phyloP scores from a whole-genome alignment of 2,113 vertebrate species.

The Pangasianodon hypophthalmus region DNA sequence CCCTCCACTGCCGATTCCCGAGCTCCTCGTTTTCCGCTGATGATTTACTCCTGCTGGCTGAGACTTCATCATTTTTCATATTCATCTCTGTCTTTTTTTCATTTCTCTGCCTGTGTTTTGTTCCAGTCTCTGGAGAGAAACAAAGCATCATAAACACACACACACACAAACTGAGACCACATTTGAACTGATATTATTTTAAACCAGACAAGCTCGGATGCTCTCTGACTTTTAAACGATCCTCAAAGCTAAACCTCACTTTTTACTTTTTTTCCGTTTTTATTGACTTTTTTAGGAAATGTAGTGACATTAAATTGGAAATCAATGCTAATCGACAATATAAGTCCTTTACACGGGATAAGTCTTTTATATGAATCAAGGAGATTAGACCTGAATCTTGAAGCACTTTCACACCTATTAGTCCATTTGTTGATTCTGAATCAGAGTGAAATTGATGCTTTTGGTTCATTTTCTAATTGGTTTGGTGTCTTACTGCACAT shows the following conservation, averaged over 20 bases:
- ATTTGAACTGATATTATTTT: not conserved
- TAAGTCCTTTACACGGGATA: not conserved
- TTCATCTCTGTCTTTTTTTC: not conserved
- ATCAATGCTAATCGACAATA: not conserved
- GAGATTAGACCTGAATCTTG: not conserved
- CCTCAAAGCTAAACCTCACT: not conserved
- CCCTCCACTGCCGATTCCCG: not conserved
- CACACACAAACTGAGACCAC: not conserved
- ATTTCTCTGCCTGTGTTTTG: not conserved
- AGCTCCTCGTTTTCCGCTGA: constrained; percentile 3
- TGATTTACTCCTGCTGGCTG: constrained; percentile 22
- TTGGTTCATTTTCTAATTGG: not conserved
- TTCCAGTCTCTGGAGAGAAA: not conserved
- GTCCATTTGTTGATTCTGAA: not conserved
- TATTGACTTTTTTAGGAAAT: not conserved
- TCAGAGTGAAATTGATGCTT: not conserved
- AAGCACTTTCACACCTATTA: not conserved
- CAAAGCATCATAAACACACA: not conserved
- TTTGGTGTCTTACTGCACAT: not conserved
- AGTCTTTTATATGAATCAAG: not conserved
- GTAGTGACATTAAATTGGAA: not conserved
- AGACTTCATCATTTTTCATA: not conserved
- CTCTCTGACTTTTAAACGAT: not conserved
- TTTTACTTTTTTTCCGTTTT: not conserved
- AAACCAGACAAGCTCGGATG: not conserved